Base-by-base conservation (phyloP, 2,888 invertebrate genomes). In the Tineola bisselliella region DNA sequence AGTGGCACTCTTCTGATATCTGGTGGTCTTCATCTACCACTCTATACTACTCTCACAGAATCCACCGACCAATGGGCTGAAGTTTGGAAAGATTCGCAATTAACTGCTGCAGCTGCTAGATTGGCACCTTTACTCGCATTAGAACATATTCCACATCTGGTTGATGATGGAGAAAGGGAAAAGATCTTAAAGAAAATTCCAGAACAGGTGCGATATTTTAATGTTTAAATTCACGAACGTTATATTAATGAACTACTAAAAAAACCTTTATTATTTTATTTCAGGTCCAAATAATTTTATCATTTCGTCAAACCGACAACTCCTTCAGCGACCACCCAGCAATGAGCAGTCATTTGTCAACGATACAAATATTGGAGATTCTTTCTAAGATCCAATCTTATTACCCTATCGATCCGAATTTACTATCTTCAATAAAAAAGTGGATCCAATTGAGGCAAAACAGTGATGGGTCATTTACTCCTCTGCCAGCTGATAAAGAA, bases 321-420 rank as follows among this genome's bases (percentile, higher is more conserved):
- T 91, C 91, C 0, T 91, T 91, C 71, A 91, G 91, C 62, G 91
- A 91, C 62, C 91, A 91, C 63, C 90, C 89, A 63, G 88, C 88
- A 66, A 82, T 90, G 69, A 89, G 88, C 62, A 91, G 90, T 65
- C 90, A 90, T 65, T 74, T 88, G 63, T 87, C 88, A 0, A 91
- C 91, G 0, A 87, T 91, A 1, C 84, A 88, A 66, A 89, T 89
- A 13, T 70, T 91, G 8, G 90, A 90, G 69, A 89, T 90, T 3
- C 74, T 91, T 0, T 81, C 88, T 1, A 89, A 89, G 71, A 88
- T 90, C 18, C 91, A 91, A 68, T 84, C 88, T 0, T 89, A 89
- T 71, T 89, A 90, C 65, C 89, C 88, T 15, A 76, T 91, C 0
- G 91, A 91, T 67, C 90, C 91, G 0, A 88, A 90, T 25, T 71